phyloP scores from a whole-genome alignment of 2,888 invertebrate species.

The Pelosia muscerda region DNA sequence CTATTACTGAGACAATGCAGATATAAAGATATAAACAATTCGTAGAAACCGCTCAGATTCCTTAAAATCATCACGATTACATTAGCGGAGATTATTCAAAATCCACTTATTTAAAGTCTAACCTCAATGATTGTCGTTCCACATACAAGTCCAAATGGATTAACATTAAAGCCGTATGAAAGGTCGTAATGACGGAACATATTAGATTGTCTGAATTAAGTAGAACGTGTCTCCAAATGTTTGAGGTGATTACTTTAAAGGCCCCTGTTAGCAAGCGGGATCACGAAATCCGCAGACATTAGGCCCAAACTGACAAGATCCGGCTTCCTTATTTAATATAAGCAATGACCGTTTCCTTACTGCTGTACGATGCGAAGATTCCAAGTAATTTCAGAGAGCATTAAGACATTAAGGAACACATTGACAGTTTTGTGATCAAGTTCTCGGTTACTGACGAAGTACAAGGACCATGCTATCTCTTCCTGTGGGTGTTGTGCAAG shows the following conservation, averaged over 20 bases:
- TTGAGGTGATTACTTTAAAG: slow-evolving; percentile 61
- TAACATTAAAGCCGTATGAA: slow-evolving; percentile 50
- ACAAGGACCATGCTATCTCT: background rate
- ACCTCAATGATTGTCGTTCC: slow-evolving; percentile 48
- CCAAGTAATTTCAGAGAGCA: slow-evolving; percentile 45
- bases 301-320: slow-evolving; percentile 56
- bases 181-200: slow-evolving; percentile 57
- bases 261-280: slow-evolving; percentile 57
- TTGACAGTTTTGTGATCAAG: slow-evolving; percentile 40
- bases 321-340: slow-evolving; percentile 58
- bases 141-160: slow-evolving; percentile 42
- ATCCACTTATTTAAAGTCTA: slow-evolving; percentile 43
- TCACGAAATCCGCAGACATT: slow-evolving; percentile 61
- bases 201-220: slow-evolving; percentile 64
- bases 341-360: slow-evolving; percentile 55
- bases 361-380: slow-evolving; percentile 30
- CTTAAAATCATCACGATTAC: slow-evolving; percentile 21
- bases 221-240: slow-evolving; percentile 59
- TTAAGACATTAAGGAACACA: slow-evolving; percentile 43
- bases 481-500: background rate
- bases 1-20: background rate
- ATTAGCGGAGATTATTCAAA: slow-evolving; percentile 40
- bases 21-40: background rate
- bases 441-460: background rate
- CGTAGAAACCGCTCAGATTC: background rate